Conservation (phyloP, 2,888 invertebrate species). For the Xestia c-nigrum region DNA sequence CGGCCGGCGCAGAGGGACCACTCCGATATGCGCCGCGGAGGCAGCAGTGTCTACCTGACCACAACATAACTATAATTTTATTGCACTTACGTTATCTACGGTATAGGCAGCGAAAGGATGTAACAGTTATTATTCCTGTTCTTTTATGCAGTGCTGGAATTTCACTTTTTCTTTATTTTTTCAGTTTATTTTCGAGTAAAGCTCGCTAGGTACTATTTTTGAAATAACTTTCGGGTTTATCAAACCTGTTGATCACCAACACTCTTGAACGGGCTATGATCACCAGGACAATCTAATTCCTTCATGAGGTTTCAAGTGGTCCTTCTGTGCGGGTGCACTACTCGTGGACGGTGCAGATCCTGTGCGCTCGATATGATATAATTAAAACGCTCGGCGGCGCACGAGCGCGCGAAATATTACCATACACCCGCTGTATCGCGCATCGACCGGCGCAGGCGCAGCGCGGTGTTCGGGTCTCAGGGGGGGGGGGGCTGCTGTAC, state of each 20-base stretch:
- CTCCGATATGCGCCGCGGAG: not conserved
- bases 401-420: constrained; percentile 87
- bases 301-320: not conserved
- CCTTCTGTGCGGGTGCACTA: constrained; percentile 35
- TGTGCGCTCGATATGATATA: constrained; percentile 82
- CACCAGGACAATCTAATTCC: not conserved
- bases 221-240: not conserved
- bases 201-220: not conserved
- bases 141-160: not conserved
- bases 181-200: not conserved
- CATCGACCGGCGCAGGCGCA: constrained; percentile 57
- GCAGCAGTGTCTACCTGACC: not conserved
- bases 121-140: not conserved
- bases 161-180: not conserved
- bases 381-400: constrained; percentile 81
- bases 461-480: not conserved
- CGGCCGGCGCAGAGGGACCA: constrained; percentile 20
- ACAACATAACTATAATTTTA: not conserved
- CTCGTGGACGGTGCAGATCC: constrained; percentile 68
- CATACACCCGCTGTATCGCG: constrained; percentile 76
- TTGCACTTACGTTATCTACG: not conserved
- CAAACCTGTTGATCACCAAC: not conserved
- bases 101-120: too few relatives aligned
- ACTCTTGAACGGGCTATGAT: not conserved
- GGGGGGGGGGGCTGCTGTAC: not conserved